Base-by-base conservation (phyloP, 23 tunicate genomes). In the Halocynthia roretzi region DNA sequence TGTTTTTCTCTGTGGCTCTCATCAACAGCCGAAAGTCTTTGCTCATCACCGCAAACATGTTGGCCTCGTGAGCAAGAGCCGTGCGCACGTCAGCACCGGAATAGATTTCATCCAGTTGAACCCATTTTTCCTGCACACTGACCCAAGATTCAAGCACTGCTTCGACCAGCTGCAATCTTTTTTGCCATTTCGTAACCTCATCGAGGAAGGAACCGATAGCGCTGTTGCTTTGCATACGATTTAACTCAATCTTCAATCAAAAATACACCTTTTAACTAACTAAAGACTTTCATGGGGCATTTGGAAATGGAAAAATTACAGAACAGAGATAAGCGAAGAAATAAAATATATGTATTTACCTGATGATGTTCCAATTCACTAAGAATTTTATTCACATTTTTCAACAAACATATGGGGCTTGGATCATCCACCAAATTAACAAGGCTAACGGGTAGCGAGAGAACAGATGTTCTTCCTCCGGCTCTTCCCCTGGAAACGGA, bases 171-270 rank as follows among this genome's bases (percentile, higher is more conserved):
- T 92, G 98, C 61, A 92, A 78, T 8, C 78, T 64, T 72, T 86
- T 92, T 82, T 86, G 98, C 98, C 98, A 92, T 58, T 92, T 92
- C 44, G 91, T 92, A 20, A 92, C 98, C 75, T 92, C 98, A 82
- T 92, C 98, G 8, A 83, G 87, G 76, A 92, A 92, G 31, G 98
- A 92, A 8, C 98, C 98, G 19, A 92, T 83, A 17, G 92, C 87
- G 68, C 87, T 86, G 82, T 83, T 86, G 84, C 92, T 75, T 80
- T 86, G 88, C 87, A 92, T 92, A 2, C 92, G 71, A 21, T 75
- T 78, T 78, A 92, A 51, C 78, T 92, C 98, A 80, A 92, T 77
- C 98, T 92, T 23, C 11, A 77, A 44, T 9, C 64, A 49, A 61
- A 61, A 19, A 61, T 15, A 76, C 14, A 76, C 12, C 44, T 31